A percentile compares a stretch with the other conserved stretches of the same genome.
These are phyloP conservation scores for Petaurus breviceps DNA, from an alignment of 2,113 vertebrate genomes.

Conservation along the genomic window DNA sequence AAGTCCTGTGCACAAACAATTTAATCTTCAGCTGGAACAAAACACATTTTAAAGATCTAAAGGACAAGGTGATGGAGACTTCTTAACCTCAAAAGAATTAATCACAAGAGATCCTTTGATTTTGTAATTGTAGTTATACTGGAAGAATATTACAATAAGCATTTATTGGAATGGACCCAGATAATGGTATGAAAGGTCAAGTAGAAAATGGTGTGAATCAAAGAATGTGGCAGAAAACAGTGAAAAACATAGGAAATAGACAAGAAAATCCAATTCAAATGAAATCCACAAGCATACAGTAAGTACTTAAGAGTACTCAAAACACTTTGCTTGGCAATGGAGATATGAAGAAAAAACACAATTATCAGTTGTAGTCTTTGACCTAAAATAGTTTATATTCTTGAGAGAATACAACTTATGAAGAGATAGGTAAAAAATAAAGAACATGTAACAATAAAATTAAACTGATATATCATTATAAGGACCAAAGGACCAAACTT, in stretches of 20 bases:
- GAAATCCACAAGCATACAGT: background rate
- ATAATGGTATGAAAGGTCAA: background rate
- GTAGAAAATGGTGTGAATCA: background rate
- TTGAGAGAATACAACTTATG: background rate
- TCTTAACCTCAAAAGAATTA: constrained; percentile 45
- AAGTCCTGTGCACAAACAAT: background rate
- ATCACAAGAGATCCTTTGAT: constrained; percentile 31
- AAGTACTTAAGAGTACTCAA: background rate
- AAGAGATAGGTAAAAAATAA: background rate
- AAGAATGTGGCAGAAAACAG: background rate
- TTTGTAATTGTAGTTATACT: background rate
- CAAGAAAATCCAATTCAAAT: background rate
- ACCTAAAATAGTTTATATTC: background rate
- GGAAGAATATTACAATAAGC: constrained; percentile 40
- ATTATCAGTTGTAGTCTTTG: background rate
- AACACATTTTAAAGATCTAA: constrained; percentile 43
- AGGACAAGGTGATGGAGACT: background rate
- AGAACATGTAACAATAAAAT: background rate
- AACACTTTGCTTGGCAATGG: background rate
- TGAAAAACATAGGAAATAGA: background rate
- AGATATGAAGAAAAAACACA: background rate
- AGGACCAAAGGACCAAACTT: background rate
- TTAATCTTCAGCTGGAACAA: constrained; percentile 18
- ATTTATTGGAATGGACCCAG: background rate
- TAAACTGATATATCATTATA: background rate